phyloP scores from a whole-genome alignment of 2,113 vertebrate genomes.

The Eurypyga helias region DNA sequence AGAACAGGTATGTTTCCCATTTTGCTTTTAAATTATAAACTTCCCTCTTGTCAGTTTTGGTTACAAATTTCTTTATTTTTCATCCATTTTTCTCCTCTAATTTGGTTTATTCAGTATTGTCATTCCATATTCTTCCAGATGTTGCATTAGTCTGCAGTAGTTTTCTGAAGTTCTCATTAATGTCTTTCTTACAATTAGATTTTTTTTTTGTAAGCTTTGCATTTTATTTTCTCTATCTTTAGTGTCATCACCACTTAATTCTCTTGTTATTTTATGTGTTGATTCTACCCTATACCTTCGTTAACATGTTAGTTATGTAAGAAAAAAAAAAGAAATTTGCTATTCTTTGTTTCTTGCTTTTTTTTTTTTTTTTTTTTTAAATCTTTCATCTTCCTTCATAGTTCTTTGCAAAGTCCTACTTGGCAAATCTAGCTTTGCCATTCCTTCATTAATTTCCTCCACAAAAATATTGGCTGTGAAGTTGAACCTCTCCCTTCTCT shows the following conservation, averaged over 20 bases:
- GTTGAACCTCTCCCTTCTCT: rapidly evolving
- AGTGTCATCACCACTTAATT: neutral
- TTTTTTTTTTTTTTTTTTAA: neutral
- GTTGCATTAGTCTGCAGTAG: neutral
- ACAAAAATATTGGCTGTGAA: neutral
- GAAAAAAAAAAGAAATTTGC: neutral
- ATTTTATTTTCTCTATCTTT: neutral
- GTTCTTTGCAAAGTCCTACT: neutral
- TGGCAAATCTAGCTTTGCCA: neutral
- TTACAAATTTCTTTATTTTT: neutral
- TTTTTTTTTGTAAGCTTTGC: neutral
- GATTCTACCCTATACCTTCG: neutral
- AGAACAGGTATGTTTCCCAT: neutral
- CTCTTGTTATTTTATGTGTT: neutral
- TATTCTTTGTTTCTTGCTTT: no score
- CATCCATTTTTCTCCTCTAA: neutral
- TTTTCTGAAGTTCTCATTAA: neutral
- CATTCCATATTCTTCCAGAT: neutral
- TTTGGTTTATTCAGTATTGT: neutral
- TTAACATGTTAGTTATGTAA: neutral
- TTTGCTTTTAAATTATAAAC: neutral
- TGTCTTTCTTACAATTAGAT: neutral
- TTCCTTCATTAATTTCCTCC: neutral
- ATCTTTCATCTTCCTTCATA: neutral
- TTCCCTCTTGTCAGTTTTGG: neutral